Evolutionary conservation across 2,888 invertebrate genomes (phyloP), one percentile per base, ranked within the genome.

Genomic region (Tortrix viridana): DNA sequence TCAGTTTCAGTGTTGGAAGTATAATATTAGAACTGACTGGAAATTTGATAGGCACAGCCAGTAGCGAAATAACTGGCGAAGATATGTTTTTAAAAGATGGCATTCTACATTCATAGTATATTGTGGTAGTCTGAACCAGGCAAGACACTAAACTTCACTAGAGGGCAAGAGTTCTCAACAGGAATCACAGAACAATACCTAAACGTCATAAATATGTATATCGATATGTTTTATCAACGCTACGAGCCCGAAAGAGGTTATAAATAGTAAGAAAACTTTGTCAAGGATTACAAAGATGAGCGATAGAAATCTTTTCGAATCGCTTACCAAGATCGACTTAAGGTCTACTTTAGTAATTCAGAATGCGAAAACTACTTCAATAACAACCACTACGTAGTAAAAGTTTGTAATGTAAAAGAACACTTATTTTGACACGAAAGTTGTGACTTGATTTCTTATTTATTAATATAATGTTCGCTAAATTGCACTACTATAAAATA

Each of bases 71-170:
- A 32, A 5, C 22, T 18, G 46, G 55, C 50, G 44, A 37, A 19
- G 23, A 22, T 44, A 56, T 26, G 22, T 46, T 37, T 52, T 12
- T 37, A 20, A 46, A 37, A 14, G 52, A 46, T 52, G 32, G 37
- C 49, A 18, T n/a, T 26, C 44, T 62, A 57, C 50, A 46, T 38
- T 43, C 9, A 18, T 55, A 44, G 37, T 73, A 71, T 71, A 71
- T 68, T 71, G 62, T 64, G 69, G 71, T 77, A 75, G 75, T 76
- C 78, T 75, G 65, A 71, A 71, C 56, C 73, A 74, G 80, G 80
- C 81, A 79, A 81, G 80, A 79, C 70, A 52, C 62, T 26, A 26
- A 0, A 32, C 12, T 32, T 32, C 32, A 32, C 32, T 64, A 70
- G 67, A 65, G 72, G 76, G 76, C 74, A 76, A 77, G 73, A 66